Conservation (phyloP, 2,888 invertebrate species). For the Melipona beecheii region DNA sequence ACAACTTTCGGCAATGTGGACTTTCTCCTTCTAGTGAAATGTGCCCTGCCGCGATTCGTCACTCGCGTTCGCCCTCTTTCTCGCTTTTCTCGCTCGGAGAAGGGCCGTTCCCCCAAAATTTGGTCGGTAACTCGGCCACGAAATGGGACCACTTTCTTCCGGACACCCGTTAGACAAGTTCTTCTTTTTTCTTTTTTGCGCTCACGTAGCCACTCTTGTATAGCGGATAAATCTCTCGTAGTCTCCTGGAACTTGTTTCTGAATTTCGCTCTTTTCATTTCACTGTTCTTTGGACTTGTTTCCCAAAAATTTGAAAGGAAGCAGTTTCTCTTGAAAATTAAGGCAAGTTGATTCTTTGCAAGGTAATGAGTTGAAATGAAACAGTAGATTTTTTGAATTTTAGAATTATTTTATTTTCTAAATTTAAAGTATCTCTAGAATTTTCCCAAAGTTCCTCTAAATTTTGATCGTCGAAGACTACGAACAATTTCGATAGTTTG, state of each 20-base stretch:
- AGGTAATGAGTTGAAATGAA: too few species aligned
- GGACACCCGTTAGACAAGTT: conserved; percentile 51
- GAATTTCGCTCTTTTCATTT: too few species aligned
- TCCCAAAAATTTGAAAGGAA: too few species aligned
- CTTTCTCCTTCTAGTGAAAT: conserved; percentile 67
- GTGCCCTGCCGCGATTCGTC: conserved; percentile 20
- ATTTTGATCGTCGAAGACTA: too few species aligned
- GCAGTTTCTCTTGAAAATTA: too few species aligned
- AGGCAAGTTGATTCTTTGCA: too few species aligned
- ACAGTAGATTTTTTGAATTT: too few species aligned
- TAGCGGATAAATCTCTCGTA: background rate
- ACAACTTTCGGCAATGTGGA: conserved; percentile 76
- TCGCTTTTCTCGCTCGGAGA: conserved; percentile 20
- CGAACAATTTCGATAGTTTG: too few species aligned
- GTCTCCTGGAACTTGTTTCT: background rate
- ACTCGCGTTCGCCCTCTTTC: conserved; percentile 20
- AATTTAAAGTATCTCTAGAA: too few species aligned
- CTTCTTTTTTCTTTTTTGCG: conserved; percentile 10
- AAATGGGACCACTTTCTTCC: conserved; percentile 63
- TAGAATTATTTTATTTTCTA: too few species aligned
- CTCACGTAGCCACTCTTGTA: conserved; percentile 18
- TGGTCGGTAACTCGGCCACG: conserved; percentile 53
- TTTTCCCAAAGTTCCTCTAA: too few species aligned
- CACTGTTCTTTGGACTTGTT: too few species aligned
- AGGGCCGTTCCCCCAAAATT: conserved; percentile 32